These are phyloP conservation scores for Acleris sparsana DNA, from an alignment of 2,888 invertebrate genomes.

Conservation along the genomic window DNA sequence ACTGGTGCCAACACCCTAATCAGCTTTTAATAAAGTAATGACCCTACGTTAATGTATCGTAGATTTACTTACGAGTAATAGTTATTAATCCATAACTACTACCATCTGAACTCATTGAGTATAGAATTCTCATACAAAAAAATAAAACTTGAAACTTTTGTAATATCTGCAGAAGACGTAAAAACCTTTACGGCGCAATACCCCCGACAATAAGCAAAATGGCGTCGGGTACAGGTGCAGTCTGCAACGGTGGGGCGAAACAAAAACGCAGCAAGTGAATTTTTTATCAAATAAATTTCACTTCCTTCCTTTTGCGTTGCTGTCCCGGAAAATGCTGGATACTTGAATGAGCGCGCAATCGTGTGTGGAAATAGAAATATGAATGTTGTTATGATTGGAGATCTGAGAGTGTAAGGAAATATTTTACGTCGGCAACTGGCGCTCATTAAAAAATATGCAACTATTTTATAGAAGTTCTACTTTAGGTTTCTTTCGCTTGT, in stretches of 20 bases:
- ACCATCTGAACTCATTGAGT: too few species aligned
- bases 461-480: too few species aligned
- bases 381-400: conserved; percentile 3
- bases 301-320: conserved; percentile 50
- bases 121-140: too few species aligned
- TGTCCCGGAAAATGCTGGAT: conserved; percentile 29
- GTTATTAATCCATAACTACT: too few species aligned
- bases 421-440: not conserved
- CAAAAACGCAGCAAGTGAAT: conserved; percentile 60
- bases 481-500: too few species aligned
- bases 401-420: not conserved
- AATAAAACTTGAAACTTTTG: not conserved
- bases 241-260: conserved; percentile 47
- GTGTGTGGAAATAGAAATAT: conserved; percentile 10
- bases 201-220: conserved; percentile 35
- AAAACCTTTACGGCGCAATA: conserved; percentile 25
- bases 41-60: too few species aligned
- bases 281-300: conserved; percentile 65
- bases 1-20: too few species aligned
- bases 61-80: too few species aligned
- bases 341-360: conserved; percentile 29
- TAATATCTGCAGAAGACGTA: conserved; percentile 23
- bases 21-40: too few species aligned
- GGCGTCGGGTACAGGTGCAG: conserved; percentile 41
- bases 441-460: too few species aligned